A percentile compares a stretch with the other conserved stretches of the same genome.
Evolutionary conservation across 2,797 vertebrate genomes (phyloP).

Genomic region (Coracias cyanogaster): DNA sequence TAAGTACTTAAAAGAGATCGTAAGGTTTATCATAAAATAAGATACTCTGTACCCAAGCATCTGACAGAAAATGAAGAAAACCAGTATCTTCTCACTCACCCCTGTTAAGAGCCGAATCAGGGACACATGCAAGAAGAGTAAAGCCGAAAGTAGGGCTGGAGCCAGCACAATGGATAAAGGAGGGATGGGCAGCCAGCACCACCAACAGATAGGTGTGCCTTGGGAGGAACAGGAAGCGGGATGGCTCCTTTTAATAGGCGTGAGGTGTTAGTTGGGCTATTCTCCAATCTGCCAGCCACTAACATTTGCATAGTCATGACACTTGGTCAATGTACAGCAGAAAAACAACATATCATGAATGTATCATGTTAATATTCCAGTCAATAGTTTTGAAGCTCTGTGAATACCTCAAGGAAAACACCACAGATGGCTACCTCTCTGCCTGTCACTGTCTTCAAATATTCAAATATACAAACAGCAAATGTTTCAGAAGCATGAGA

Average conservation of each 20-base stretch:
- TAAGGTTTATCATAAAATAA: neutral
- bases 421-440: neutral
- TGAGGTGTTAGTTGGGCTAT: neutral
- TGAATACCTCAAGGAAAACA: neutral
- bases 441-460: neutral
- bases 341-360: neutral
- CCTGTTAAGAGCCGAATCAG: neutral
- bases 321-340: neutral
- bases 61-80: neutral
- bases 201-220: accelerated
- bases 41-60: neutral
- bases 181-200: neutral
- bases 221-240: neutral
- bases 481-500: neutral
- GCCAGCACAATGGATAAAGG: neutral
- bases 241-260: neutral
- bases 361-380: neutral
- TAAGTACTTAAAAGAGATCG: neutral
- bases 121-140: neutral
- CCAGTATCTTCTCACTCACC: neutral
- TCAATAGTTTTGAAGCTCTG: neutral
- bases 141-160: neutral
- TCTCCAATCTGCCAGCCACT: neutral
- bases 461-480: neutral
- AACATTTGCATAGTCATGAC: too few species aligned